phyloP scores from a whole-genome alignment of 1,140 invertebrate species.

The Chrysomallon squamiferum region DNA sequence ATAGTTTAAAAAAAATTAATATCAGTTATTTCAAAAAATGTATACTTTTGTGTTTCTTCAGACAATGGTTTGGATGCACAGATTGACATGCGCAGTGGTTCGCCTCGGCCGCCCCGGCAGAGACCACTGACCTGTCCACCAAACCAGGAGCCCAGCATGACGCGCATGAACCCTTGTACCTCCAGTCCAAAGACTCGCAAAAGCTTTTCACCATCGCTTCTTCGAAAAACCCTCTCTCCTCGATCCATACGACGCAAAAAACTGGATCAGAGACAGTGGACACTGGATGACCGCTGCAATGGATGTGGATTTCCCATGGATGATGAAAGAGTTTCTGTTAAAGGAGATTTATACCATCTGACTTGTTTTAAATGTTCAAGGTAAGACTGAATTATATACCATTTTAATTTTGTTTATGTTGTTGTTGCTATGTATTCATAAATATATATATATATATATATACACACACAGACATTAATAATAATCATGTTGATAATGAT shows the following conservation, averaged over 20 bases:
- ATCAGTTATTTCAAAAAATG: too few relatives aligned
- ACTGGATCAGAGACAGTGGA: not conserved
- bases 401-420: too few relatives aligned
- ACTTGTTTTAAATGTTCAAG: constrained; percentile 5
- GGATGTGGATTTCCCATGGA: not conserved
- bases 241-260: constrained; percentile 1
- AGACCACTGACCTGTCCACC: not conserved
- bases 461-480: too few relatives aligned
- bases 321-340: not conserved
- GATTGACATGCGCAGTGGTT: not conserved
- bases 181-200: not conserved
- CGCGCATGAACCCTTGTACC: not conserved
- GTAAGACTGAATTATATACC: not conserved
- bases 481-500: too few relatives aligned
- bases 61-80: not conserved
- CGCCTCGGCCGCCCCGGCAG: not conserved
- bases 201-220: not conserved
- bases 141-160: not conserved
- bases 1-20: too few relatives aligned
- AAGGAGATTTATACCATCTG: not conserved
- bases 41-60: too few relatives aligned
- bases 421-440: too few relatives aligned
- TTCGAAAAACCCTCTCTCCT: constrained; percentile 1
- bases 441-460: too few relatives aligned
- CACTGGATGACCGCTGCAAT: not conserved